Conservation (phyloP, 2,888 invertebrate genomes). For the Leptopterna dolabrata region DNA sequence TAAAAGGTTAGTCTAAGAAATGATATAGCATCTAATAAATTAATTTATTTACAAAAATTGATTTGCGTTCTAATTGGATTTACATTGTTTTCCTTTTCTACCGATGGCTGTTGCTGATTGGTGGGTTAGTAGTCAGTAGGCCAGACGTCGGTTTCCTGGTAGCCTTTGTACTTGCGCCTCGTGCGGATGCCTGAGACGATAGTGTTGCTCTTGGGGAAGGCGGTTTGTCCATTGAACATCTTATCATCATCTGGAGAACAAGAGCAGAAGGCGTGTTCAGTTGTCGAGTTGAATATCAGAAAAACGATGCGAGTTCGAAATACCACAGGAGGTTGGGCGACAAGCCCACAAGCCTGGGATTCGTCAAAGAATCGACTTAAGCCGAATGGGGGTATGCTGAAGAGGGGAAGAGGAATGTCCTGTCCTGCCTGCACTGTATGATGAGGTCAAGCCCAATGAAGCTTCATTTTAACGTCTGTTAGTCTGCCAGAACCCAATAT, state of each 20-base stretch:
- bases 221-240: slow-evolving; percentile 81
- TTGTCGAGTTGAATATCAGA: neutral
- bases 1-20: neutral
- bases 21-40: slow-evolving; percentile 14
- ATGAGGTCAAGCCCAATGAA: no score
- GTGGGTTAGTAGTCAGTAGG: neutral
- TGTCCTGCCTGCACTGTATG: no score
- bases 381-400: no score
- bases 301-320: no score
- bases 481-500: no score
- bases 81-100: neutral
- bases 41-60: slow-evolving; percentile 34
- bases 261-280: neutral
- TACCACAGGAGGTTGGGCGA: no score
- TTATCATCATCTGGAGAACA: slow-evolving; percentile 63
- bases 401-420: no score
- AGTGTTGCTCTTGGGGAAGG: slow-evolving; percentile 87
- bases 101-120: neutral
- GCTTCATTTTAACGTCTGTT: no score
- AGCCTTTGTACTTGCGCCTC: slow-evolving; percentile 79
- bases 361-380: no score
- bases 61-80: neutral
- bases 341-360: no score
- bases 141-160: slow-evolving; percentile 57
- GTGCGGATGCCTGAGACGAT: slow-evolving; percentile 85